These are phyloP conservation scores for Carcina quercana DNA, from an alignment of 2,888 invertebrate genomes.

Conservation along the genomic window DNA sequence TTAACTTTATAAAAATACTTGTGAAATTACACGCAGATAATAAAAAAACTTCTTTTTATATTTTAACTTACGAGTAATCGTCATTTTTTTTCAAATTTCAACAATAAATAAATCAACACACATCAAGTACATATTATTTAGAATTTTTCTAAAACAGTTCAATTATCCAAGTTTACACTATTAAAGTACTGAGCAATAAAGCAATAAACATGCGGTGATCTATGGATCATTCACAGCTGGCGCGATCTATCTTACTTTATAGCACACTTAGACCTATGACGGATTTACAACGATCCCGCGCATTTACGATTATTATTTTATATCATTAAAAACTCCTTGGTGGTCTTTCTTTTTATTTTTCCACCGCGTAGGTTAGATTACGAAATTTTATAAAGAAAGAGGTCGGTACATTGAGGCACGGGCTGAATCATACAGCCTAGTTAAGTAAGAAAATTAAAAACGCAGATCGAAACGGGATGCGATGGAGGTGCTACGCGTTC, in stretches of 20 bases:
- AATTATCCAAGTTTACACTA: background rate
- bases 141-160: too few species aligned
- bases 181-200: constrained; percentile 23
- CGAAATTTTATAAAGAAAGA: constrained; percentile 21
- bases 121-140: too few species aligned
- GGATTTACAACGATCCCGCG: constrained; percentile 36
- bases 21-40: too few species aligned
- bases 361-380: constrained; percentile 18
- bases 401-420: constrained; percentile 25
- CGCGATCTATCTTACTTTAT: constrained; percentile 37
- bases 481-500: constrained; percentile 83
- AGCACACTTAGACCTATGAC: constrained; percentile 31
- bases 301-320: constrained; percentile 40
- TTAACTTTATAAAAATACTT: too few species aligned
- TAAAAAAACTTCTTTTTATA: too few species aligned
- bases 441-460: constrained; percentile 14
- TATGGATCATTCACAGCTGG: constrained; percentile 33
- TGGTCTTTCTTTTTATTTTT: constrained; percentile 40
- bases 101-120: too few species aligned
- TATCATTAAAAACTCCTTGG: constrained; percentile 31
- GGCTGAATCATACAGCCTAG: background rate
- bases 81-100: too few species aligned
- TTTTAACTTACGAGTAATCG: too few species aligned
- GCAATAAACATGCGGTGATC: constrained; percentile 32
- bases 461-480: constrained; percentile 60